Conservation (phyloP, 1,140 invertebrate genomes). For the Papilio machaon region DNA sequence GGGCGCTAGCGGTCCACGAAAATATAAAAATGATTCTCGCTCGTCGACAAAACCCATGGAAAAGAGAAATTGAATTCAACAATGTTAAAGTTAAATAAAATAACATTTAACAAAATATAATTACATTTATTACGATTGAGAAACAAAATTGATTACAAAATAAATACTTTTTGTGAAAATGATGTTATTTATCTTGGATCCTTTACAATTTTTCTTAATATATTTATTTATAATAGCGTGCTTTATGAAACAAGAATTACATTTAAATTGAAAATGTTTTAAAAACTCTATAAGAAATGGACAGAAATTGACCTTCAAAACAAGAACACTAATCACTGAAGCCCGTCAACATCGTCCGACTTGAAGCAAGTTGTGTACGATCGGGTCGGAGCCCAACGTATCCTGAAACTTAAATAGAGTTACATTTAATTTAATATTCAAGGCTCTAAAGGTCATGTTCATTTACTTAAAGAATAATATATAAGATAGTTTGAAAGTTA, state of each 20-base stretch:
- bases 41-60: background rate
- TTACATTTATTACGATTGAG: background rate
- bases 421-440: background rate
- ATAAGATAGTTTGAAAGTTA: background rate
- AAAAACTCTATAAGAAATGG: background rate
- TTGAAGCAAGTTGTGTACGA: background rate
- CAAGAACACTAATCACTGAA: background rate
- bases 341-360: background rate
- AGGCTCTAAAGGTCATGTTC: background rate
- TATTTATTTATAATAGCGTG: no score
- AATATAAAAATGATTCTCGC: slow-evolving; percentile 27
- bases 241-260: background rate
- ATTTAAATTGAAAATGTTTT: background rate
- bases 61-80: background rate
- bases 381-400: background rate
- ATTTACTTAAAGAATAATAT: background rate
- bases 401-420: background rate
- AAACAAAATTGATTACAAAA: no score
- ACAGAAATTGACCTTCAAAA: background rate
- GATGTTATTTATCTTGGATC: no score
- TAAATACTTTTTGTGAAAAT: no score
- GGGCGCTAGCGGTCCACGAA: background rate
- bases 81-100: background rate
- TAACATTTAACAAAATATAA: background rate
- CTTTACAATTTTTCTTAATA: no score